Evolutionary conservation across 2,888 invertebrate genomes (phyloP), one percentile per base, ranked within the genome.

Genomic region (Hydrotaea cyrtoneurina): DNA sequence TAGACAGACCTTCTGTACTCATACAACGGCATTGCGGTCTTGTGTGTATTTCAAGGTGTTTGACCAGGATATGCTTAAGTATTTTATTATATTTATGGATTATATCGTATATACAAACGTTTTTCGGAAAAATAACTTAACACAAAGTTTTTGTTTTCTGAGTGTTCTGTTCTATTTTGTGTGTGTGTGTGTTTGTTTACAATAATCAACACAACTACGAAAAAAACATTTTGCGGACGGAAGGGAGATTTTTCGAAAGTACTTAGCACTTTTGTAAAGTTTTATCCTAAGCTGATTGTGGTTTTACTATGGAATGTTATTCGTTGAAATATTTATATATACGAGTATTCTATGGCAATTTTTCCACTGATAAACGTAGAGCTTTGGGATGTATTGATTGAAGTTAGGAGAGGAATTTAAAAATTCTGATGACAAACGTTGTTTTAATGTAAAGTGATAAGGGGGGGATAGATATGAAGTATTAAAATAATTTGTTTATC

Each of bases 41-140:
- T 23, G 46, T 57, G 43, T 72, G 66, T 31, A 43, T 46, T 64
- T 76, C 19, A 79, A 81, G 81, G 81, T 85, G 81, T 82, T 79
- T 85, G 81, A 79, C 85, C 85, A 85, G 46, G 21, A 76, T 69
- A 77, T 79, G 46, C 79, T 59, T 26, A 73, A 77, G 50, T 13
- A 76, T 76, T 26, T 62, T 74, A 59, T 55, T 69, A 46, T 72
- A 71, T 78, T 66, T 81, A 73, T 78, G 80, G 72, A 84, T 78
- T 84, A 84, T 31, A 31, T 7, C 31, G 31, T n/a, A n/a, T n/a
- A n/a, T n/a, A 31, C 31, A 31, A 31, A 4, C 31, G 31, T 55
- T 69, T 46, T 69, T 69, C 23, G 23, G 23, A 23, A 69, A 46
- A 43, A 69, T 69, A 69, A 69, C 21, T 69, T 23, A 23, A 13